A percentile compares a stretch with the other conserved stretches of the same genome.
These are phyloP conservation scores for Cottoperca gobio DNA, from an alignment of 2,797 vertebrate genomes.

Conservation along the genomic window DNA sequence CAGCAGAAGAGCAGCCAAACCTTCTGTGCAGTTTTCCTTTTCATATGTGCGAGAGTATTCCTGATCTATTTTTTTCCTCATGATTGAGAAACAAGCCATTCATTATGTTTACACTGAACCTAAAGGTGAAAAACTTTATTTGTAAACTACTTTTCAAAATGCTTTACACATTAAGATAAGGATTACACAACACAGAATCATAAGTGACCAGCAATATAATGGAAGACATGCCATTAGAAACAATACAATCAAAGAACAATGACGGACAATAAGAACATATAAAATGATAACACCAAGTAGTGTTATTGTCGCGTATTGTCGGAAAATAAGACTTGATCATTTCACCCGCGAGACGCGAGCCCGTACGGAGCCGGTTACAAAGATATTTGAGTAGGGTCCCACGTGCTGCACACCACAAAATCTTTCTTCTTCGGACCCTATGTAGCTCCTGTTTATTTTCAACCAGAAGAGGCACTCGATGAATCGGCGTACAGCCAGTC, in stretches of 20 bases:
- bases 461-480: conserved; percentile 8
- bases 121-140: not conserved
- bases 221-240: not conserved
- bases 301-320: too few species aligned
- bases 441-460: conserved; percentile 5
- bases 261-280: too few species aligned
- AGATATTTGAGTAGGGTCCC: not conserved
- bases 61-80: not conserved
- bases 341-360: too few species aligned
- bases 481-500: conserved; percentile 14
- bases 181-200: too few species aligned
- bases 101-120: not conserved
- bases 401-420: not conserved
- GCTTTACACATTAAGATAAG: too few species aligned
- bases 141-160: not conserved
- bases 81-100: not conserved
- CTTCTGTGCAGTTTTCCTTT: not conserved
- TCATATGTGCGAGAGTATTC: not conserved
- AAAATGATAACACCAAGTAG: too few species aligned
- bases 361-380: too few species aligned
- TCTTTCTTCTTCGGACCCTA: not conserved
- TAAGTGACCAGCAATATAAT: not conserved
- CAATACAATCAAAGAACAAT: not conserved
- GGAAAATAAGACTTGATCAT: too few species aligned
- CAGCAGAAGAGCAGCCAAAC: not conserved